These are phyloP conservation scores for Corythornis leucogaster DNA, from an alignment of 2,797 vertebrate species.

Conservation along the genomic window DNA sequence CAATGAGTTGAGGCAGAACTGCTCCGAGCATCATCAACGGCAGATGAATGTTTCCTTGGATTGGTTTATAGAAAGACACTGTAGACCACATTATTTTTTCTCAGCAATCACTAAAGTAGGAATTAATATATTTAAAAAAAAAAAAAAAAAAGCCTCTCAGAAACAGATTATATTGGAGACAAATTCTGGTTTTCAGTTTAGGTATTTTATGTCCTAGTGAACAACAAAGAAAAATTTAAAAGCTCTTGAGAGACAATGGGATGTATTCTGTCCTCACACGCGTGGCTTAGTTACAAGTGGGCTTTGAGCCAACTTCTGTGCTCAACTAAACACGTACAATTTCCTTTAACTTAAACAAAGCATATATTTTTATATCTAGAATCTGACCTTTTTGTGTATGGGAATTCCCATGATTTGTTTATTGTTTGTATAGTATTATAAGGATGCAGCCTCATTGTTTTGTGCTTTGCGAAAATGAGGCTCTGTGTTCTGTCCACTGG, in stretches of 20 bases:
- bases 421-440: neutral
- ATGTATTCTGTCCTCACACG: conserved; percentile 31
- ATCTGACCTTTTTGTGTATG: neutral
- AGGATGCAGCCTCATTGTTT: neutral
- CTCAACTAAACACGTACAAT: conserved; percentile 11
- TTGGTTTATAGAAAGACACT: neutral
- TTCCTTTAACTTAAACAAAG: conserved; percentile 21
- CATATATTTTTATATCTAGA: conserved; percentile 1
- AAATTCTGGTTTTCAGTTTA: neutral
- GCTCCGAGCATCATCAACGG: neutral
- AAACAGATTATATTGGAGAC: neutral
- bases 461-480: neutral
- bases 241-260: conserved; percentile 26
- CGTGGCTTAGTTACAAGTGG: conserved; percentile 11
- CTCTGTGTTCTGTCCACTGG: neutral
- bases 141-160: neutral
- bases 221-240: conserved; percentile 42
- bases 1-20: neutral
- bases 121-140: neutral
- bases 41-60: neutral
- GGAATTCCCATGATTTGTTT: neutral
- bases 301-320: conserved; percentile 5
- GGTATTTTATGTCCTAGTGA: neutral
- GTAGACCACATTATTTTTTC: neutral
- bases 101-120: neutral